Conservation (phyloP, 2,797 vertebrate species). For the Semotilus atromaculatus region DNA sequence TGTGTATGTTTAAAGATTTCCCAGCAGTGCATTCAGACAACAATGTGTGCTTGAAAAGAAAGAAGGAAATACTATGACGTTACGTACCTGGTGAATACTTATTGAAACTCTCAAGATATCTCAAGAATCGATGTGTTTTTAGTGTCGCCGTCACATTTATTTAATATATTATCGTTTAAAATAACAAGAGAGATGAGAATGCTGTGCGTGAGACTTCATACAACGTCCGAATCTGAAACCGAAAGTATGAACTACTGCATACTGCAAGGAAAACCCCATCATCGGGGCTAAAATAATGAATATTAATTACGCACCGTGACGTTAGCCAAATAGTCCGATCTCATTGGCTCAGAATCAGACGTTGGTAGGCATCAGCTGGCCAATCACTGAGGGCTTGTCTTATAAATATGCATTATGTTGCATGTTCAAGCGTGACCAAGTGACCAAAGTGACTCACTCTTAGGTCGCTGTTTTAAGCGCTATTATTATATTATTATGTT, state of each 20-base stretch:
- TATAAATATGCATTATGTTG: neutral
- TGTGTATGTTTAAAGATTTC: no score
- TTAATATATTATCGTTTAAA: neutral
- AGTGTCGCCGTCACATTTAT: neutral
- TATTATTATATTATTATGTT: no score
- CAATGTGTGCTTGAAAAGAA: neutral
- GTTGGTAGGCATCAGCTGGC: neutral
- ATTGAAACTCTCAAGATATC: no score
- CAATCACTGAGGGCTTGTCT: neutral
- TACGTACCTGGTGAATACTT: constrained; percentile 3
- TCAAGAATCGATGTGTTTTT: neutral
- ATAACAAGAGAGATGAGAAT: neutral
- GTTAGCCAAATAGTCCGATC: fast-evolving
- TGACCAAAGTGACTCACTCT: neutral
- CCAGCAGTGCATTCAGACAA: neutral
- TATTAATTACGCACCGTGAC: neutral
- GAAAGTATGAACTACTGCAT: constrained; percentile 38
- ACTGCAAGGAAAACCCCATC: constrained; percentile 20
- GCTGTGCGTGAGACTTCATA: neutral
- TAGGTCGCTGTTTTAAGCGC: no score
- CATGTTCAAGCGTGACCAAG: no score
- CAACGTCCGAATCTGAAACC: constrained; percentile 16
- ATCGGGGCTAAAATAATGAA: neutral
- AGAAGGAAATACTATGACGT: neutral
- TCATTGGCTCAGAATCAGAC: neutral